Percentiles rank a stretch among this genome's conserved stretches.
Evolutionary conservation across 2,113 vertebrate genomes (phyloP).

Genomic region (Prunella fulvescens): DNA sequence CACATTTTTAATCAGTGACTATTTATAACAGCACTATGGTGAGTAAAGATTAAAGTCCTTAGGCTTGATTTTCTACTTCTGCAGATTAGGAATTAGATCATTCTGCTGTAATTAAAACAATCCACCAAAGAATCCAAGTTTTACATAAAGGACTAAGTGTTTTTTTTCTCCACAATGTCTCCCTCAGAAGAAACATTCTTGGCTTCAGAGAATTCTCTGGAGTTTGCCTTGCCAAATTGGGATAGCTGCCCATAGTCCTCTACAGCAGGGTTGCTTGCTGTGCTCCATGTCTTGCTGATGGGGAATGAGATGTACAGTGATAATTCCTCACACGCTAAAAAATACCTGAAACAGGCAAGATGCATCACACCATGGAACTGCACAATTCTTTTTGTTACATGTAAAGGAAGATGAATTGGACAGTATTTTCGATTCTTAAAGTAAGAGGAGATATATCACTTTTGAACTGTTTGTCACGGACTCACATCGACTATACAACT

Average conservation of each 20-base stretch:
- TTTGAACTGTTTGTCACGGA: background rate
- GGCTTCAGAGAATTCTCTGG: background rate
- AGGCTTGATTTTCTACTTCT: background rate
- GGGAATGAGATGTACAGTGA: too few species aligned
- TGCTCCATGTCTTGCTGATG: background rate
- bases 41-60: background rate
- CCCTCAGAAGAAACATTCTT: background rate
- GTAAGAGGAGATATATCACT: background rate
- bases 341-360: background rate
- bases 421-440: background rate
- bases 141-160: background rate
- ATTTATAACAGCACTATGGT: background rate
- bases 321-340: background rate
- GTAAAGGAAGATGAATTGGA: background rate
- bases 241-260: background rate
- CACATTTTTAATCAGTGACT: accelerated
- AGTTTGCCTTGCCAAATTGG: background rate
- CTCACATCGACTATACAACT: background rate
- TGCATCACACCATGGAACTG: background rate
- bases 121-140: background rate
- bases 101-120: background rate
- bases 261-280: background rate
- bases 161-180: background rate
- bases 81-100: background rate
- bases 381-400: background rate